Percentiles rank a stretch among this genome's conserved stretches.
Conservation (phyloP, 37 sponge, comb jelly and placozoan genomes). For the Crambe crambe region DNA sequence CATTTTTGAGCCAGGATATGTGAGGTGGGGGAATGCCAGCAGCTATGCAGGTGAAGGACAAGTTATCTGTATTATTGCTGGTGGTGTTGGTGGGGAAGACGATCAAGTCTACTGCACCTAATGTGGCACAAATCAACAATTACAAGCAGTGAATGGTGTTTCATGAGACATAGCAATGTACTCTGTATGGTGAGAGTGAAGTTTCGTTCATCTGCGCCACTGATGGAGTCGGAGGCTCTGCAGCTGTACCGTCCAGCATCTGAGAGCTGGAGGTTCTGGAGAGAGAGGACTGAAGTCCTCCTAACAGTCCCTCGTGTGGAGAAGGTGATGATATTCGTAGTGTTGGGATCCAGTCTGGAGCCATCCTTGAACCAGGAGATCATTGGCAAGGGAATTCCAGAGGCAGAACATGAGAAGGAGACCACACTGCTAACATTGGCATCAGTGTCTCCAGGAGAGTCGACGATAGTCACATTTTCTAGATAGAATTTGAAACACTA, state of each 20-base stretch:
- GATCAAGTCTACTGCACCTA: not conserved
- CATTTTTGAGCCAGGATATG: constrained; percentile 24
- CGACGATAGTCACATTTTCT: not conserved
- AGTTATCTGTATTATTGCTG: not conserved
- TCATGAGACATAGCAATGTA: not conserved
- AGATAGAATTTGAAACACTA: not conserved
- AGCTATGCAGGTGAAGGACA: constrained; percentile 12
- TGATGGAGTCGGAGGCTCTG: not conserved
- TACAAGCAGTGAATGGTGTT: too few relatives aligned
- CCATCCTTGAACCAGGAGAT: constrained; percentile 32
- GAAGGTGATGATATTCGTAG: not conserved
- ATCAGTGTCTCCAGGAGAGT: not conserved
- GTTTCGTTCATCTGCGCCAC: not conserved
- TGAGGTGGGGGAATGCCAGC: constrained; percentile 25
- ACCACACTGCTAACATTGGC: not conserved
- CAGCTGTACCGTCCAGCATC: constrained; percentile 35
- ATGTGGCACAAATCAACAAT: too few relatives aligned
- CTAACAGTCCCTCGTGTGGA: not conserved
- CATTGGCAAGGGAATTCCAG: constrained; percentile 21
- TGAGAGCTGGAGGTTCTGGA: not conserved
- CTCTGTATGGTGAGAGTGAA: not conserved
- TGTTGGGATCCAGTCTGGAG: not conserved
- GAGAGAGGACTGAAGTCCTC: not conserved
- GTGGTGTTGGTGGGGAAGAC: constrained; percentile 3
- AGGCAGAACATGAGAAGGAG: constrained; percentile 34